Evolutionary conservation across 2,797 vertebrate genomes (phyloP).

Genomic region (Pseudomugil gertrudae): DNA sequence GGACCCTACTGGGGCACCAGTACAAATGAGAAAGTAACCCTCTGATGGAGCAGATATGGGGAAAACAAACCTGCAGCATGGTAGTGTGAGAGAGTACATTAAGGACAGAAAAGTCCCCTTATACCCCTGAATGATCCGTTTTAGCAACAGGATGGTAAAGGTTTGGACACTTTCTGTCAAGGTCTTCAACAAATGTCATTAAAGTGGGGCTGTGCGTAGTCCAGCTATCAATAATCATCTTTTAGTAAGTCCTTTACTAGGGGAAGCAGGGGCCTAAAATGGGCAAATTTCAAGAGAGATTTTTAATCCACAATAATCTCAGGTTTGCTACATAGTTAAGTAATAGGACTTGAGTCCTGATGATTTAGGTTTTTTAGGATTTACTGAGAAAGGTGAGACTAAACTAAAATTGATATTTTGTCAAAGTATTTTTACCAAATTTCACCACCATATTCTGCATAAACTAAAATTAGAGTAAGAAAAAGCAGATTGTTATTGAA

Average conservation of each 20-base stretch:
- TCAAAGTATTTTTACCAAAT: too few relatives aligned
- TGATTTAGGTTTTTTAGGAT: too few relatives aligned
- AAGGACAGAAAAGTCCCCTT: conserved; percentile 43
- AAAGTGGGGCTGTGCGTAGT: too few relatives aligned
- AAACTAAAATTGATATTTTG: too few relatives aligned
- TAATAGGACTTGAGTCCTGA: too few relatives aligned
- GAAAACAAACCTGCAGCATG: conserved; percentile 70
- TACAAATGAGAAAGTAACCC: conserved; percentile 75
- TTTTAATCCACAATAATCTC: not conserved
- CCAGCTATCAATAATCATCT: not conserved
- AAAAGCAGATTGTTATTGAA: too few relatives aligned
- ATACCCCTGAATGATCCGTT: not conserved
- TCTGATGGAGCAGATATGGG: conserved; percentile 74
- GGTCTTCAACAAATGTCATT: not conserved
- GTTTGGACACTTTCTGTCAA: not conserved
- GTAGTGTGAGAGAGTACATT: conserved; percentile 50
- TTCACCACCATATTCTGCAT: too few relatives aligned
- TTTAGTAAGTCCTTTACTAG: not conserved
- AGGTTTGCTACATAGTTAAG: not conserved
- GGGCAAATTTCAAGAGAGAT: not conserved
- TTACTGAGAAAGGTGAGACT: too few relatives aligned
- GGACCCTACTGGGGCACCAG: conserved; percentile 64
- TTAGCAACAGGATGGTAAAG: not conserved
- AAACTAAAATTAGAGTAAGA: too few relatives aligned
- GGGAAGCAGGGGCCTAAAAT: not conserved